Evolutionary conservation across 2,888 invertebrate species (phyloP).

Genomic region (Ichneumon xanthorius): DNA sequence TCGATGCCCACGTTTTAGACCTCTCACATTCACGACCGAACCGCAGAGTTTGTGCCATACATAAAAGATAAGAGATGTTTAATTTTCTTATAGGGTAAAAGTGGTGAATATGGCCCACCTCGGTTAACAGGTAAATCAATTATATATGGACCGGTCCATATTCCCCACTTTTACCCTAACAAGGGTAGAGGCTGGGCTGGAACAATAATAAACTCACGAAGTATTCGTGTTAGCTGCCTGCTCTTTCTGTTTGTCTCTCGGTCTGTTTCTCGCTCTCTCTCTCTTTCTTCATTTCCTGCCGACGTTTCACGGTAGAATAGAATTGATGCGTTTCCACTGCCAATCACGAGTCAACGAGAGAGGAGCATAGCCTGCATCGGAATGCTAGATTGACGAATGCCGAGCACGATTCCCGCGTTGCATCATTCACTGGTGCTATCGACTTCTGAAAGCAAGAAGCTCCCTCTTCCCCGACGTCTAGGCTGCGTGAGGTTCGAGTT

Average conservation of each 20-base stretch:
- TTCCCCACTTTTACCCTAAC: too few species aligned
- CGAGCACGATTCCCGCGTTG: constrained; percentile 71
- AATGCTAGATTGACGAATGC: constrained; percentile 68
- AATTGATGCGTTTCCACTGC: constrained; percentile 10
- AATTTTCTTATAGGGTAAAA: too few species aligned
- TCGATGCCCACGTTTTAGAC: background rate
- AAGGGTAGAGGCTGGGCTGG: too few species aligned
- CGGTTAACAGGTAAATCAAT: too few species aligned
- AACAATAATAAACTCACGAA: background rate
- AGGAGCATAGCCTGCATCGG: constrained; percentile 5
- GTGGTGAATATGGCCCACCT: too few species aligned
- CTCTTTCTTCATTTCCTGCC: constrained; percentile 19
- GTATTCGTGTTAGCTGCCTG: background rate
- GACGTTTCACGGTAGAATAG: constrained; percentile 12
- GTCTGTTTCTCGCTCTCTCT: too few species aligned
- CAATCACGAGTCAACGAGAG: constrained; percentile 31
- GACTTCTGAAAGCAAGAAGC: constrained; percentile 18
- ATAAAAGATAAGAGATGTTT: background rate
- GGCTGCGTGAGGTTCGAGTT: constrained; percentile 66
- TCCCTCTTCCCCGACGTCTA: constrained; percentile 15
- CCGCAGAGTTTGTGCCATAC: background rate
- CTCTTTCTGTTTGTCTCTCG: too few species aligned
- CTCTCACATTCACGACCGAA: background rate
- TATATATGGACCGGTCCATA: too few species aligned
- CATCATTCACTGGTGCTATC: constrained; percentile 72